phyloP scores from a whole-genome alignment of 2,888 invertebrate species.

The Chelonus formosanus region DNA sequence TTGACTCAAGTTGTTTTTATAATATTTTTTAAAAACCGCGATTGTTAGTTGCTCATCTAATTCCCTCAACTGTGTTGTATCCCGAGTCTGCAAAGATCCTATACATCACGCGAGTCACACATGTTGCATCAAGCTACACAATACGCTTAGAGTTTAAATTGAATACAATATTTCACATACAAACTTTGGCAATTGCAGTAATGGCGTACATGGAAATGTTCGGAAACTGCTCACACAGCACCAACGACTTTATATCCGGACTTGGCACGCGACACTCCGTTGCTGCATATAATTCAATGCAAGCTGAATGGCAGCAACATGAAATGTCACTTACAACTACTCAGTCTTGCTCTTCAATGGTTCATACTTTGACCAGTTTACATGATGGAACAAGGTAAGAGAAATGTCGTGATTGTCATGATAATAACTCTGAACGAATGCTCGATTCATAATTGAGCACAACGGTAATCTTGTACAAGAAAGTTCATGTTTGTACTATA shows the following conservation, averaged over 20 bases:
- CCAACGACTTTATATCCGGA: slow-evolving; percentile 78
- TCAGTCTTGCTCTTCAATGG: slow-evolving; percentile 70
- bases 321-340: slow-evolving; percentile 68
- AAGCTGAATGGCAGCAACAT: slow-evolving; percentile 68
- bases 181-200: slow-evolving; percentile 70
- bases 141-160: neutral
- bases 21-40: too few relatives aligned
- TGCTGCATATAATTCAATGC: slow-evolving; percentile 77
- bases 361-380: slow-evolving; percentile 57
- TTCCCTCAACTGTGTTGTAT: too few relatives aligned
- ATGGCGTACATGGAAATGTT: slow-evolving; percentile 98
- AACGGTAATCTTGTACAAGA: too few relatives aligned
- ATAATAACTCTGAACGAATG: too few relatives aligned
- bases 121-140: slow-evolving; percentile 9
- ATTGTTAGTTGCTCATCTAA: too few relatives aligned
- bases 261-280: slow-evolving; percentile 81
- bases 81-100: too few relatives aligned
- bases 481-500: too few relatives aligned
- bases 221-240: slow-evolving; percentile 85
- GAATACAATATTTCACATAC: slow-evolving; percentile 9
- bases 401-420: neutral
- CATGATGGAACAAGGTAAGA: slow-evolving; percentile 59
- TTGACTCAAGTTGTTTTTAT: too few relatives aligned
- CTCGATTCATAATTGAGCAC: too few relatives aligned
- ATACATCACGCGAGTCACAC: too few relatives aligned